Conservation (phyloP, 1,140 invertebrate species). For the Geopemphigus sp. region DNA sequence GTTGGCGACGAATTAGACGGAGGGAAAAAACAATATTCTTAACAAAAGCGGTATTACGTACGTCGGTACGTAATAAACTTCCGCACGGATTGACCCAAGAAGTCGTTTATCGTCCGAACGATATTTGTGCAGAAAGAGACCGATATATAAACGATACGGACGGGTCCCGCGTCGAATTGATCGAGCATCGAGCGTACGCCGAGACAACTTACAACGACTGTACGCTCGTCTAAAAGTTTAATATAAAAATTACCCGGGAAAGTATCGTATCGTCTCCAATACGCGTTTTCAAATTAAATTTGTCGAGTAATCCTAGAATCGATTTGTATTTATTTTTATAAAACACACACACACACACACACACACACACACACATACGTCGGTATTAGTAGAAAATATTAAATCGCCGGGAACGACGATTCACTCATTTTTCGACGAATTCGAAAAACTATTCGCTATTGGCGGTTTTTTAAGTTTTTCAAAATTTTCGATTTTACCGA, state of each 20-base stretch:
- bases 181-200: neutral
- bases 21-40: constrained; percentile 36
- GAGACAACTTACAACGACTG: constrained; percentile 2
- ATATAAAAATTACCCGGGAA: neutral
- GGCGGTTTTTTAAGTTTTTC: no score
- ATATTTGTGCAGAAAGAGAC: constrained; percentile 1
- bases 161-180: constrained; percentile 23
- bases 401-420: no score
- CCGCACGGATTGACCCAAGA: neutral
- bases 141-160: constrained; percentile 30
- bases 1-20: neutral
- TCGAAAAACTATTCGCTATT: no score
- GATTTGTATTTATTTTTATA: neutral
- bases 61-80: neutral
- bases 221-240: neutral
- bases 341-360: no score
- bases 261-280: neutral
- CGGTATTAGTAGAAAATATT: no score
- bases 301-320: neutral
- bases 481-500: no score
- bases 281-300: neutral
- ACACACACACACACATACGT: no score
- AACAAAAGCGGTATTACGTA: neutral
- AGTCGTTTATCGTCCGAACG: constrained; percentile 12
- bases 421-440: no score